A percentile compares a stretch with the other conserved stretches of the same genome.
These are phyloP conservation scores for Myanophis thanlyinensis DNA, from an alignment of 2,113 vertebrate genomes.

Conservation along the genomic window DNA sequence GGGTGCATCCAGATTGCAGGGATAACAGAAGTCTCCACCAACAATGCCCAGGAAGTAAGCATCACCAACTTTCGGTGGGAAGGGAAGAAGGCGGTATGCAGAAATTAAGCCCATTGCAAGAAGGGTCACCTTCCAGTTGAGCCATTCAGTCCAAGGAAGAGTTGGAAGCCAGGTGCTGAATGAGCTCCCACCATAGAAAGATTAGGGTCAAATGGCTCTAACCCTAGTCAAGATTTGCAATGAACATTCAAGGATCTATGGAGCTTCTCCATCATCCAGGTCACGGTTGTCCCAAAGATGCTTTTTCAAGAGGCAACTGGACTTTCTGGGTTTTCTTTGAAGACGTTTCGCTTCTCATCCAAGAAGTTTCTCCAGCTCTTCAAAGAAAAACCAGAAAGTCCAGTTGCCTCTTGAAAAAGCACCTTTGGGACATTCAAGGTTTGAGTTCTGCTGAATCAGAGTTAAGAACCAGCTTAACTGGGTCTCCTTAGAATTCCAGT, in stretches of 20 bases:
- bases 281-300: too few species aligned
- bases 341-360: too few species aligned
- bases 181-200: not conserved
- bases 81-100: not conserved
- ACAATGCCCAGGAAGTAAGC: conserved; percentile 84
- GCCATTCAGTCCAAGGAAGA: not conserved
- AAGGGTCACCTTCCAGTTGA: not conserved
- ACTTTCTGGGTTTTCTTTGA: too few species aligned
- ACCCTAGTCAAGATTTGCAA: not conserved
- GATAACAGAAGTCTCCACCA: conserved; percentile 87
- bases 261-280: too few species aligned
- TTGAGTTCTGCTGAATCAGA: not conserved
- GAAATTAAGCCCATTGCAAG: not conserved
- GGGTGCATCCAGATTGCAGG: conserved; percentile 87
- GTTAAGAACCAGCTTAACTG: not conserved
- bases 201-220: not conserved
- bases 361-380: too few species aligned
- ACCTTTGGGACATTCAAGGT: not conserved
- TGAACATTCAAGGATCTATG: not conserved
- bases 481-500: not conserved
- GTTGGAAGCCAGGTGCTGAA: not conserved
- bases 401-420: too few species aligned
- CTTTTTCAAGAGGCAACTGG: too few species aligned
- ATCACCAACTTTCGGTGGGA: not conserved
- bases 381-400: too few species aligned